A percentile compares a stretch with the other conserved stretches of the same genome.
phyloP scores from a whole-genome alignment of 2,797 vertebrate species.

The Xiphorhynchus erythropygius region DNA sequence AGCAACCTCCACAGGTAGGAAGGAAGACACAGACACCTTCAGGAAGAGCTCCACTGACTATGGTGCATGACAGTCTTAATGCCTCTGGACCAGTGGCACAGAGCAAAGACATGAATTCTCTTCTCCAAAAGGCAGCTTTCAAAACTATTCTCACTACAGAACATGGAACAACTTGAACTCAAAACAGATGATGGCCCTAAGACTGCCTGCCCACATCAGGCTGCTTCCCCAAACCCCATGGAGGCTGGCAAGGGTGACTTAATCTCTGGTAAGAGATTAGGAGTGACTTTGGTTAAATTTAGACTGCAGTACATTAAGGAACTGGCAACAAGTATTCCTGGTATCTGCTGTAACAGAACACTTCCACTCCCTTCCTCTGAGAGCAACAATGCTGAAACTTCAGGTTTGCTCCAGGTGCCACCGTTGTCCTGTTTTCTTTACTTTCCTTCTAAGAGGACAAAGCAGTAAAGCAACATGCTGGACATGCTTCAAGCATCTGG shows the following conservation, averaged over 20 bases:
- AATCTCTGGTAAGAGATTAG: neutral
- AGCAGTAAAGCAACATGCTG: neutral
- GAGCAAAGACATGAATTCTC: neutral
- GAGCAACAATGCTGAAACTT: neutral
- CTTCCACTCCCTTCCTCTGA: neutral
- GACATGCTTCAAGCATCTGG: neutral
- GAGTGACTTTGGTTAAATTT: neutral
- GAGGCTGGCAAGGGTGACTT: neutral
- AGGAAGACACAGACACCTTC: neutral
- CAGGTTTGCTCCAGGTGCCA: neutral
- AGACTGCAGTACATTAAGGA: neutral
- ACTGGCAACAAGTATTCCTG: neutral
- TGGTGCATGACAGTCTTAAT: neutral
- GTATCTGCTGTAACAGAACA: neutral
- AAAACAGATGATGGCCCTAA: neutral
- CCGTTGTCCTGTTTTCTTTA: neutral
- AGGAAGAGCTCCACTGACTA: neutral
- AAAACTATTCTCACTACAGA: neutral
- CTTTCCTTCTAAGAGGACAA: neutral
- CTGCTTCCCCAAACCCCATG: neutral
- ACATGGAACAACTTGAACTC: neutral
- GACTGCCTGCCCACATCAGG: neutral
- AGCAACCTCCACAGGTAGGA: neutral
- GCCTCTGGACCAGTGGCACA: neutral
- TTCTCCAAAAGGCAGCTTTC: neutral